These are phyloP conservation scores for Pterostichus niger DNA, from an alignment of 2,888 invertebrate genomes.

Conservation along the genomic window DNA sequence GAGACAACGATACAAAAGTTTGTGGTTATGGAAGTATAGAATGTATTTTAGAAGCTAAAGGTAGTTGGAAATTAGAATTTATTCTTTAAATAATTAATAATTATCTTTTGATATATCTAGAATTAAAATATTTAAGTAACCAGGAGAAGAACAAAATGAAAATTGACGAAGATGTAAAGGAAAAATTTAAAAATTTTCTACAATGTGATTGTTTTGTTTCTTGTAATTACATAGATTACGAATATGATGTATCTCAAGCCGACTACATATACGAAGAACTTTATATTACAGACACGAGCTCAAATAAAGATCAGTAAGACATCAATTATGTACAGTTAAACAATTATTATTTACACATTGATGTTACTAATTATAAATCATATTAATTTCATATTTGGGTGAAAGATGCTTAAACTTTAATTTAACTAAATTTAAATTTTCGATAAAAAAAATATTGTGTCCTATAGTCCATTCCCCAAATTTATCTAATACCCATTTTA, in stretches of 20 bases:
- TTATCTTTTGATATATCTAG: not conserved
- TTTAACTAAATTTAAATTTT: too few relatives aligned
- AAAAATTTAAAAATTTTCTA: slow-evolving; percentile 55
- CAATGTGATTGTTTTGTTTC: slow-evolving; percentile 82
- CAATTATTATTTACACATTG: too few relatives aligned
- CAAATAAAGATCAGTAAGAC: too few relatives aligned
- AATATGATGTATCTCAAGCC: slow-evolving; percentile 86
- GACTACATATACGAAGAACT: too few relatives aligned
- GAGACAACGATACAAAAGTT: slow-evolving; percentile 2
- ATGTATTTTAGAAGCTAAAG: not conserved
- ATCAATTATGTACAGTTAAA: too few relatives aligned
- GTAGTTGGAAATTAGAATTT: not conserved
- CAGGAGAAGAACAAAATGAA: not conserved
- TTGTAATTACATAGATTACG: slow-evolving; percentile 85
- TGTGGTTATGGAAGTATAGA: not conserved
- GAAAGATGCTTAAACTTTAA: too few relatives aligned
- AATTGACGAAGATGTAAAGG: not conserved
- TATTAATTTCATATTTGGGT: too few relatives aligned
- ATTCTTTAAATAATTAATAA: not conserved
- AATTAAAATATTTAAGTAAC: not conserved
- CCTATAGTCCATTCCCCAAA: too few relatives aligned
- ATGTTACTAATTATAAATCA: too few relatives aligned
- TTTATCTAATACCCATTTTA: too few relatives aligned
- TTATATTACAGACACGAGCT: too few relatives aligned
- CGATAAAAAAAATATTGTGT: too few relatives aligned